Percentiles rank a stretch among this genome's conserved stretches.
Evolutionary conservation across 2,888 invertebrate genomes (phyloP).

Genomic region (Steinernema hermaphroditum): DNA sequence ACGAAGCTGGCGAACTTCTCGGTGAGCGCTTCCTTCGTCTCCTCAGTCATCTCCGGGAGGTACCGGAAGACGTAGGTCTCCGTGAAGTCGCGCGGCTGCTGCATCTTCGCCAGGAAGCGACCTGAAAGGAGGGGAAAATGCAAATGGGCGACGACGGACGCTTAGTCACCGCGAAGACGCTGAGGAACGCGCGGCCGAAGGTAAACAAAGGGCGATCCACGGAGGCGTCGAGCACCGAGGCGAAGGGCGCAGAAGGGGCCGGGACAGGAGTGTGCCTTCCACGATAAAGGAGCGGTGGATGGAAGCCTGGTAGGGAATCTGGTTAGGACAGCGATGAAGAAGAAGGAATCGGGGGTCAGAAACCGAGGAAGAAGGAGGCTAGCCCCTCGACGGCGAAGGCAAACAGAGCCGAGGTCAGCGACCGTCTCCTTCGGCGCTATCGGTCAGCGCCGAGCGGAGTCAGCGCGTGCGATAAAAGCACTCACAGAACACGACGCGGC

Average conservation of each 20-base stretch:
- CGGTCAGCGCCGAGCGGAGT: background rate
- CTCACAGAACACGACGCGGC: background rate
- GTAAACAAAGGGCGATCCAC: slow-evolving; percentile 9
- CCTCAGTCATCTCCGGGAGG: slow-evolving; percentile 59
- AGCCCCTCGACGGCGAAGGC: background rate
- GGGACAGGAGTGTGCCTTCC: too few species aligned
- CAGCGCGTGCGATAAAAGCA: slow-evolving; percentile 1
- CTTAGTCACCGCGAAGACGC: slow-evolving; percentile 19
- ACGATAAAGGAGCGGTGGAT: too few species aligned
- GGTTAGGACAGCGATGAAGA: background rate
- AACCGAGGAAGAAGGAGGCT: background rate
- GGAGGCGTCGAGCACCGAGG: too few species aligned
- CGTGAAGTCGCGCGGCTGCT: slow-evolving; percentile 29
- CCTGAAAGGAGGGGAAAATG: background rate
- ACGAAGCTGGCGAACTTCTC: slow-evolving; percentile 55
- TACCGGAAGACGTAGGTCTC: slow-evolving; percentile 59
- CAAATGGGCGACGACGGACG: slow-evolving; percentile 25
- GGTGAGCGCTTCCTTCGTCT: slow-evolving; percentile 52
- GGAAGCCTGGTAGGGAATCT: too few species aligned
- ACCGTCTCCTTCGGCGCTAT: background rate
- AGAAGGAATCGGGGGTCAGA: background rate
- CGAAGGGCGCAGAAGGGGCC: too few species aligned
- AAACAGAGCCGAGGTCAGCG: background rate
- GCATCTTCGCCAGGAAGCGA: background rate
- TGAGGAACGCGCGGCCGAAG: slow-evolving; percentile 23